Conservation (phyloP, 2,797 vertebrate species). For the Monodelphis domestica region DNA sequence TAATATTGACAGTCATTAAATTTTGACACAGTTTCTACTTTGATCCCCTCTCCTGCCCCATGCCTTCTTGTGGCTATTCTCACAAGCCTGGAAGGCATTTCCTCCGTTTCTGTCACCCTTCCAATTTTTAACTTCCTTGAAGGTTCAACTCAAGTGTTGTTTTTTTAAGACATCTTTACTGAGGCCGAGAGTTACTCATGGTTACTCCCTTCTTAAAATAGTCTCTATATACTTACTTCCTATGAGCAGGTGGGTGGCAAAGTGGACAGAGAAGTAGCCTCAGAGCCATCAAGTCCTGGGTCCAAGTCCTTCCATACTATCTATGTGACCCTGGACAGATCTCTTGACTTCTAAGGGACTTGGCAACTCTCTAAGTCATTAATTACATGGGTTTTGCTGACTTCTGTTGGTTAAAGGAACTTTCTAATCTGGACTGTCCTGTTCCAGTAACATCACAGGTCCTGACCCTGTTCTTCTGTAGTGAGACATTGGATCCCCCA, state of each 20-base stretch:
- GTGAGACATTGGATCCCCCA: too few species aligned
- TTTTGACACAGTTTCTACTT: neutral
- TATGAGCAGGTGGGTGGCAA: neutral
- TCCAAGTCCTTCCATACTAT: too few species aligned
- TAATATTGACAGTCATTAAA: neutral
- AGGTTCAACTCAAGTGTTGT: neutral
- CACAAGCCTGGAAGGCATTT: neutral
- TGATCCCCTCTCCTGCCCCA: neutral
- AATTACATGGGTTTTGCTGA: neutral
- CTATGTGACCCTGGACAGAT: neutral
- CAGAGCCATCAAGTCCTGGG: neutral
- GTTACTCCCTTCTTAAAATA: neutral
- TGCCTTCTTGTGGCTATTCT: neutral
- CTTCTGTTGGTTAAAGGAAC: neutral
- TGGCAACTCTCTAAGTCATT: neutral
- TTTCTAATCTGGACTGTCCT: neutral
- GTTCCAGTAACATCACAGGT: neutral
- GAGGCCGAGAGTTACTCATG: neutral
- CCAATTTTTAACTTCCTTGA: too few species aligned
- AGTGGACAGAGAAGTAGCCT: neutral
- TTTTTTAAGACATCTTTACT: neutral
- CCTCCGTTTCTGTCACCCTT: neutral
- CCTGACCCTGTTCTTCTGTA: neutral
- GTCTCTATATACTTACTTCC: neutral
- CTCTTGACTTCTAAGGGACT: neutral